These are phyloP conservation scores for Rallus limicola DNA, from an alignment of 2,113 vertebrate genomes.

Conservation along the genomic window DNA sequence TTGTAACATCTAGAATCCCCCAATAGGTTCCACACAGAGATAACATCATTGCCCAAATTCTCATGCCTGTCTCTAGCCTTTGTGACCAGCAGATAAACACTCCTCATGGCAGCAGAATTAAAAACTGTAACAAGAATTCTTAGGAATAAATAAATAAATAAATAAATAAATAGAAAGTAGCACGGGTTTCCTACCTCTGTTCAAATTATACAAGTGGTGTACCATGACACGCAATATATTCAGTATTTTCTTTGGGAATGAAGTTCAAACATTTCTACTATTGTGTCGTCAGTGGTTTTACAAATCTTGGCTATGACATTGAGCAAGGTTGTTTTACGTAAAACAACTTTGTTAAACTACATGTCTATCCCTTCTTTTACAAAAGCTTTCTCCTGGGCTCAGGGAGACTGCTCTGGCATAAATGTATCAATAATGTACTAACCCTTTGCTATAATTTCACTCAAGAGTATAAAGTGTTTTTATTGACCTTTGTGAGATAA, in stretches of 20 bases:
- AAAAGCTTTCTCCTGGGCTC: background rate
- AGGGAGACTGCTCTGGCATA: background rate
- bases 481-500: background rate
- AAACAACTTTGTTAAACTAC: background rate
- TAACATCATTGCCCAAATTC: background rate
- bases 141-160: too few relatives aligned
- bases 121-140: background rate
- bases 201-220: background rate
- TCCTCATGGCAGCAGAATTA: background rate
- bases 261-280: background rate
- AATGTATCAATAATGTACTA: background rate
- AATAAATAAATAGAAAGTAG: background rate
- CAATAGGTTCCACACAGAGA: background rate
- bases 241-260: background rate
- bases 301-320: background rate
- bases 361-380: background rate
- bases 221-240: background rate
- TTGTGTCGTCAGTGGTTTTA: background rate
- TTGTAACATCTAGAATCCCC: background rate
- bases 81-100: background rate
- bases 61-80: background rate
- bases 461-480: background rate
- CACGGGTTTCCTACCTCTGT: accelerated
- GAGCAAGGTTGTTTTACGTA: background rate
- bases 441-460: background rate